Conservation (phyloP, 2,888 invertebrate species). For the Platycheirus rosarum region DNA sequence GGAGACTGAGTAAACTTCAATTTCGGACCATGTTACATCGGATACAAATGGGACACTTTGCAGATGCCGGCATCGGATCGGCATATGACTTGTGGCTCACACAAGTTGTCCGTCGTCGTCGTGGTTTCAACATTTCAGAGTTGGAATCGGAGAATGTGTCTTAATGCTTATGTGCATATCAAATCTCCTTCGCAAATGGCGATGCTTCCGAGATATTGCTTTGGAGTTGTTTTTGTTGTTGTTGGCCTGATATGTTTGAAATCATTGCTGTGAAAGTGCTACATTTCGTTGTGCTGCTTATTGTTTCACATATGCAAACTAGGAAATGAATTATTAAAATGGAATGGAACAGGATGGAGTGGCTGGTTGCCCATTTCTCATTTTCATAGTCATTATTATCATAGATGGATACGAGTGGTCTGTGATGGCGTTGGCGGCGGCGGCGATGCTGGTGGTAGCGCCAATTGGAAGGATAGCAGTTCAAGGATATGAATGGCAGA, state of each 20-base stretch:
- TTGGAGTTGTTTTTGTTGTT: neutral
- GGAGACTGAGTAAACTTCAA: neutral
- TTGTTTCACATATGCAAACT: constrained; percentile 9
- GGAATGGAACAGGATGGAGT: neutral
- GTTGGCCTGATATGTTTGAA: neutral
- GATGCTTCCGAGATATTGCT: neutral
- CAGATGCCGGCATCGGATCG: too few relatives aligned
- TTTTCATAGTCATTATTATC: neutral
- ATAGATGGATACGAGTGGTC: too few relatives aligned
- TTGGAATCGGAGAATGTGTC: neutral
- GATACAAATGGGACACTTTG: neutral
- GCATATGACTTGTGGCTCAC: constrained; percentile 4
- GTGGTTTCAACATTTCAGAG: neutral
- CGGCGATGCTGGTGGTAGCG: too few relatives aligned
- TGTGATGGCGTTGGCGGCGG: too few relatives aligned
- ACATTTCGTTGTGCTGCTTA: neutral
- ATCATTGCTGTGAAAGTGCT: neutral
- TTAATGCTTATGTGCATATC: constrained; percentile 6
- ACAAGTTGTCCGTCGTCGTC: neutral
- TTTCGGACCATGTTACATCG: neutral
- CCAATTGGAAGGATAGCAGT: too few relatives aligned
- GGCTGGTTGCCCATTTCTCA: constrained; percentile 6
- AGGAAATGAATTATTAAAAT: constrained; percentile 7
- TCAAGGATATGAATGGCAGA: too few relatives aligned
- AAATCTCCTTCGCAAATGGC: neutral